Evolutionary conservation across 2,797 vertebrate genomes (phyloP), one percentile per base, ranked within the genome.

Genomic region (Oryzias dopingdopingensis): DNA sequence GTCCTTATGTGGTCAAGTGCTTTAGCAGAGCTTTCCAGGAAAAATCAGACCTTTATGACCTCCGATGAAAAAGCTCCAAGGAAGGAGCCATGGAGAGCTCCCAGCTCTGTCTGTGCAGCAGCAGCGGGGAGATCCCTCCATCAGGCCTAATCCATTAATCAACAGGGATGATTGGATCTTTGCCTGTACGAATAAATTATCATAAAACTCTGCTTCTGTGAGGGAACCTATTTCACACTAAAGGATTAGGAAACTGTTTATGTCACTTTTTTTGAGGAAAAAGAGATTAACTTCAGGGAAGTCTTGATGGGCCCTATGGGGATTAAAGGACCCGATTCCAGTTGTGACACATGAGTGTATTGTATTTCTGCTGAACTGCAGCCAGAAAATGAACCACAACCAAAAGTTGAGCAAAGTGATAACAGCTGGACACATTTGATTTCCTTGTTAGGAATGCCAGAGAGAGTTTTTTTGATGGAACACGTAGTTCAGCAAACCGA

Each of bases 1-100:
- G 80, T 83, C 92, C 91, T 91, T 92, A 92, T 92, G 92, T 91
- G 91, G 92, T 89, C 85, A 90, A 90, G 81, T 76, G 77, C 72
- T 81, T 56, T 24, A 67, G 72, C 66, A 65, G 74, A 84, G 74
- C 75, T 60, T 68, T 79, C 83, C 76, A 79, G 76, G 72, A 82
- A 81, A 86, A 85, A 68, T 62, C 69, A 74, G 78, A 84, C 82
- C 83, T 56, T 40, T 26, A 40, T 45, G 57, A 58, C 51, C 56
- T 50, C 50, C 42, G 32, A 50, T 50, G 0, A 79, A 72, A 74
- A 72, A 60, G 65, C 50, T 51, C 74, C 73, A 53, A 78, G 69
- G 70, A 87, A 71, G 75, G 78, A 77, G 77, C 51, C 14, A 46
- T 57, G 59, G 62, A 20, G 67, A 70, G 59, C 63, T 59, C 49